Evolutionary conservation across 2,888 invertebrate species (phyloP).

Genomic region (Dicyrtomina minuta): DNA sequence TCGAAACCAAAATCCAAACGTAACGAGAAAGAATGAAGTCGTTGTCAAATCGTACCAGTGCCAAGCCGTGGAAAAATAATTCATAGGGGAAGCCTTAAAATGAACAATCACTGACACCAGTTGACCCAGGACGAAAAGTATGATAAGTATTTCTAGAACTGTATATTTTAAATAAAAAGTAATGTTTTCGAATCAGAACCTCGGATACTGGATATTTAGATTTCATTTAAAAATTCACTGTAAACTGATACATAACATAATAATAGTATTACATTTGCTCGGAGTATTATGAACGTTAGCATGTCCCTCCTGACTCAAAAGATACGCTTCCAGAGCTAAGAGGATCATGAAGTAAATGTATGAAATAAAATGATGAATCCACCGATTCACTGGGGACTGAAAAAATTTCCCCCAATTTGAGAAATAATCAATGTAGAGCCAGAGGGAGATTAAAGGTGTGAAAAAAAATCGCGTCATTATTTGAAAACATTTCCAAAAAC

Average conservation of each 20-base stretch:
- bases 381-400: conserved; percentile 68
- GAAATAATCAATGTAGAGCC: conserved; percentile 48
- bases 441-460: conserved; percentile 59
- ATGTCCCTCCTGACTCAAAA: background rate
- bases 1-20: conserved; percentile 66
- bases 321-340: conserved; percentile 60
- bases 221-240: background rate
- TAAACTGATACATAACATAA: background rate
- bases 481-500: conserved; percentile 57
- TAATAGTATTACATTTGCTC: conserved; percentile 1
- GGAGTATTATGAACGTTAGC: conserved; percentile 21
- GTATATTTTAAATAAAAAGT: conserved; percentile 9
- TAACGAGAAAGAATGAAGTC: conserved; percentile 63
- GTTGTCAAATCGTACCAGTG: conserved; percentile 67
- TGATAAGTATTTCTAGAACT: conserved; percentile 56
- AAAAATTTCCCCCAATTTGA: conserved; percentile 15
- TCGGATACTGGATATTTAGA: background rate
- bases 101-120: conserved; percentile 39
- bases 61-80: conserved; percentile 64
- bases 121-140: conserved; percentile 60
- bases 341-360: conserved; percentile 68
- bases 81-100: conserved; percentile 62
- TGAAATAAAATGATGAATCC: conserved; percentile 68
- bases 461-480: conserved; percentile 57
- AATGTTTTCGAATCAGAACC: too few species aligned